Evolutionary conservation across 35 echinoderm and acorn worm species (phyloP).

Genomic region (Eucidaris tribuloides): DNA sequence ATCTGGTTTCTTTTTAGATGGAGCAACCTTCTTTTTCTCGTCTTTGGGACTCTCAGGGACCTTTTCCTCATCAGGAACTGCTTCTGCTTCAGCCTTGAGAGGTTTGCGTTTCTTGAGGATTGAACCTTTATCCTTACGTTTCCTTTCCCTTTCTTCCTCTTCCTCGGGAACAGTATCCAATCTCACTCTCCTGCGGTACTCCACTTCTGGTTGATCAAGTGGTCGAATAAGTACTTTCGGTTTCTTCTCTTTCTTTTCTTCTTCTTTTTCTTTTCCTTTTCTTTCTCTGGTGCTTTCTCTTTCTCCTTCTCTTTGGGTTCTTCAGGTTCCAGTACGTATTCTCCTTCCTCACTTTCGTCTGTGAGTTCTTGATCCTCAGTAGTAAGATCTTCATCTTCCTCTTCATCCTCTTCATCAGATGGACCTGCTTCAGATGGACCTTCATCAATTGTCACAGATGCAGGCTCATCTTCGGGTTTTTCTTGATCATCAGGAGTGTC

Average conservation of each 20-base stretch:
- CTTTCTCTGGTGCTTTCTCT: not conserved
- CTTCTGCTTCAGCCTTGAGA: not conserved
- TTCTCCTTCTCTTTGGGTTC: not conserved
- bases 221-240: not conserved
- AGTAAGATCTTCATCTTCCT: slow-evolving; percentile 10
- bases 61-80: not conserved
- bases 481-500: slow-evolving; percentile 22
- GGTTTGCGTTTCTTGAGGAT: not conserved
- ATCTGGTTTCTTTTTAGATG: slow-evolving; percentile 13
- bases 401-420: slow-evolving; percentile 22
- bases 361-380: slow-evolving; percentile 25
- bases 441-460: slow-evolving; percentile 11
- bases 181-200: slow-evolving; percentile 17
- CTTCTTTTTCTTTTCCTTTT: slow-evolving; percentile 20
- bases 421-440: slow-evolving; percentile 34
- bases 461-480: slow-evolving; percentile 27
- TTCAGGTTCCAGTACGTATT: slow-evolving; percentile 11
- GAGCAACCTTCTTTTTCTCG: slow-evolving; percentile 1
- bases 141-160: slow-evolving; percentile 1
- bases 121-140: not conserved
- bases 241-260: not conserved
- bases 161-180: slow-evolving; percentile 38
- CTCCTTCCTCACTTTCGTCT: slow-evolving; percentile 4
- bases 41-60: not conserved
- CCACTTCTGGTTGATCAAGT: slow-evolving; percentile 16